phyloP scores from a whole-genome alignment of 1,140 invertebrate species.

The Lordiphosa collinella region DNA sequence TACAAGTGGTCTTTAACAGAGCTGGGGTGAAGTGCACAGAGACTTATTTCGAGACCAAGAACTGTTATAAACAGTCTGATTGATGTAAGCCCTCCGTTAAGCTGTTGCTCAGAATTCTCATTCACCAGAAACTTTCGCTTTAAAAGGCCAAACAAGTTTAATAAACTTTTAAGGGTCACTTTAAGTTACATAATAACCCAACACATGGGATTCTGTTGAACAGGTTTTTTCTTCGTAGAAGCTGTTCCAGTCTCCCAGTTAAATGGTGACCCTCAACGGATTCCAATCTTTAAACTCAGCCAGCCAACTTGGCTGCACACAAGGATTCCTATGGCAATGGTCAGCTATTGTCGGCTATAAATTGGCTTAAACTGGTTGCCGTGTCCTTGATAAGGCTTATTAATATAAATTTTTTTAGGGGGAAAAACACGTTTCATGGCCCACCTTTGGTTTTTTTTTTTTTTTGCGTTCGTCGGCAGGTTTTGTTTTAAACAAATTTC shows the following conservation, averaged over 20 bases:
- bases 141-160: slow-evolving; percentile 45
- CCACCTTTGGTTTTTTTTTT: slow-evolving; percentile 29
- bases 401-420: slow-evolving; percentile 48
- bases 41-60: no score
- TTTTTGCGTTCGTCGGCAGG: background rate
- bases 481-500: slow-evolving; percentile 24
- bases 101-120: slow-evolving; percentile 35
- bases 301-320: slow-evolving; percentile 21
- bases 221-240: slow-evolving; percentile 47
- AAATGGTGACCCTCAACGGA: slow-evolving; percentile 51
- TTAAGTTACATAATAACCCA: slow-evolving; percentile 55
- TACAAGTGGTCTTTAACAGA: slow-evolving; percentile 23
- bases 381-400: slow-evolving; percentile 69
- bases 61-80: no score
- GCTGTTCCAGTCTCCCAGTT: slow-evolving; percentile 4
- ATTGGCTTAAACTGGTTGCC: slow-evolving; percentile 47
- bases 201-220: slow-evolving; percentile 52
- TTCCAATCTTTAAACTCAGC: slow-evolving; percentile 12
- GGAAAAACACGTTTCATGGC: slow-evolving; percentile 54
- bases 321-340: slow-evolving; percentile 75
- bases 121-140: slow-evolving; percentile 36
- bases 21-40: slow-evolving; percentile 43
- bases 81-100: slow-evolving; percentile 17
- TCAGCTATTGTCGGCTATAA: slow-evolving; percentile 49
- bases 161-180: slow-evolving; percentile 52